These are phyloP conservation scores for Hypocryptadius cinnamomeus DNA, from an alignment of 2,113 vertebrate species.

Conservation along the genomic window DNA sequence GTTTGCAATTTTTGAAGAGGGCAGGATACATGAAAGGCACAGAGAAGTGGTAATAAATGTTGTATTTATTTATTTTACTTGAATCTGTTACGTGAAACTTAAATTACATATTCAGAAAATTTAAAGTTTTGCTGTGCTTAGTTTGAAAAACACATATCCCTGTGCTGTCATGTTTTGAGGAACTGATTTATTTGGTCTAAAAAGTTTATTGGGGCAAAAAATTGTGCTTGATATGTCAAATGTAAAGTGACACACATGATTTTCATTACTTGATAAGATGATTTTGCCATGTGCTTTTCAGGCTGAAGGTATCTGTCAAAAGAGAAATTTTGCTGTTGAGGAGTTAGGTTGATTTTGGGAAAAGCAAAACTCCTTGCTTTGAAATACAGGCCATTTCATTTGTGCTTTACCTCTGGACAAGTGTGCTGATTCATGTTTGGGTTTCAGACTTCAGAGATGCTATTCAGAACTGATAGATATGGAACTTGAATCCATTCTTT, in stretches of 20 bases:
- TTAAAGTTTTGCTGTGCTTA: neutral
- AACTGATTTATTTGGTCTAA: neutral
- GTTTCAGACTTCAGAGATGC: neutral
- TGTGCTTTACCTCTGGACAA: neutral
- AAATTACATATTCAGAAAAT: neutral
- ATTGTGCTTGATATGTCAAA: neutral
- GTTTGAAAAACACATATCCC: neutral
- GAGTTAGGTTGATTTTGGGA: neutral
- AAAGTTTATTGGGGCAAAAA: neutral
- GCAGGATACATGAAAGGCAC: neutral
- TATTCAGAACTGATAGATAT: neutral
- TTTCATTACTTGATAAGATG: neutral
- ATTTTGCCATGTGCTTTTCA: neutral
- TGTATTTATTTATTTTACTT: neutral
- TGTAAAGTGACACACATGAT: neutral
- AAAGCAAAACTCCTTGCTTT: neutral
- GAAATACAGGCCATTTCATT: neutral
- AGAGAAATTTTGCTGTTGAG: neutral
- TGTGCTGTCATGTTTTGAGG: neutral
- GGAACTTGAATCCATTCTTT: neutral
- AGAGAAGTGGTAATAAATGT: neutral
- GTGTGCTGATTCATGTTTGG: fast-evolving
- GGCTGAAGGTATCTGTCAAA: neutral
- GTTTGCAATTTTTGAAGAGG: neutral
- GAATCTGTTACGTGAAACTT: neutral